phyloP scores from a whole-genome alignment of 2,113 vertebrate genomes.

The Coracopsis vasa region DNA sequence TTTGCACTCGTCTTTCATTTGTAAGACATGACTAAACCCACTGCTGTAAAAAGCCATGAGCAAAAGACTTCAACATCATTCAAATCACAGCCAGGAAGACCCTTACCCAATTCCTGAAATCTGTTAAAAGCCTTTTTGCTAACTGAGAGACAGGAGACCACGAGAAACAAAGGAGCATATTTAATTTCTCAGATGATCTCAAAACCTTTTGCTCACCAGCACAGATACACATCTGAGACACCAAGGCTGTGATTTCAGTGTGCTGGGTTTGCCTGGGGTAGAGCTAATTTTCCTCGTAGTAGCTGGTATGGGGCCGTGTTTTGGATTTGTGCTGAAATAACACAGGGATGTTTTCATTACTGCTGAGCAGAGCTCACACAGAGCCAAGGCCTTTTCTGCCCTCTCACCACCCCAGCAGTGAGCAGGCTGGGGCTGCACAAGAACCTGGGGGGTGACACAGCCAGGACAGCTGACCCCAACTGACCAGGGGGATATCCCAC shows the following conservation, averaged over 20 bases:
- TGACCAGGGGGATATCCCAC: background rate
- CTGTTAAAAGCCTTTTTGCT: background rate
- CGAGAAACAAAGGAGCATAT: background rate
- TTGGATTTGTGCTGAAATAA: background rate
- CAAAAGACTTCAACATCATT: background rate
- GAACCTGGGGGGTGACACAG: background rate
- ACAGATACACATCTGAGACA: background rate
- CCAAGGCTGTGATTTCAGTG: background rate
- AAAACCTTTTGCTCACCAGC: accelerated
- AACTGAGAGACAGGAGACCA: background rate
- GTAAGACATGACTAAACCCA: background rate
- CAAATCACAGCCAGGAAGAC: background rate
- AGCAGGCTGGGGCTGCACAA: background rate
- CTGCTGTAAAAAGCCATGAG: background rate
- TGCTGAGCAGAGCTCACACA: background rate
- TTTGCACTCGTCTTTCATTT: background rate
- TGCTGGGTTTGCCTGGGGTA: background rate
- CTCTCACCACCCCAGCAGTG: background rate
- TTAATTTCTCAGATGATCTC: background rate
- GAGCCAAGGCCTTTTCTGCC: background rate
- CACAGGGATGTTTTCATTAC: background rate
- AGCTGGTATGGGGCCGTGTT: background rate
- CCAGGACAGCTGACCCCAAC: background rate
- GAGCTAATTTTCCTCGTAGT: background rate
- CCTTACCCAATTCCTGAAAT: background rate